A percentile compares a stretch with the other conserved stretches of the same genome.
These are phyloP conservation scores for Acanthosepion pharaonis DNA, from an alignment of 2,888 invertebrate genomes.

Conservation along the genomic window DNA sequence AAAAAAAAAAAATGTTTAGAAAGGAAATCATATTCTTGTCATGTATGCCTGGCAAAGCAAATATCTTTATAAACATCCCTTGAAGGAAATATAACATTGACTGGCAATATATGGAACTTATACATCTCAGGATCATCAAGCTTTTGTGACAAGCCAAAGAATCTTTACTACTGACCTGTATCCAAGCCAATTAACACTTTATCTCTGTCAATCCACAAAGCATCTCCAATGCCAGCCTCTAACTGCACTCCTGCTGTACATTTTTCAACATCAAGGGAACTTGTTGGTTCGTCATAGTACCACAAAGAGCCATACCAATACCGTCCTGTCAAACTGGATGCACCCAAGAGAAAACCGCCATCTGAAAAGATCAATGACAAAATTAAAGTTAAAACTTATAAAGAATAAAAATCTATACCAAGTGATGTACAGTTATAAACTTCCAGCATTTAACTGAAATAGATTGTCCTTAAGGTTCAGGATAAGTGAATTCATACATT, in stretches of 20 bases:
- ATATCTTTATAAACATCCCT: too few species aligned
- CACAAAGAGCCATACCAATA: slow-evolving; percentile 81
- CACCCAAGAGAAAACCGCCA: slow-evolving; percentile 78
- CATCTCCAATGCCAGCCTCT: slow-evolving; percentile 77
- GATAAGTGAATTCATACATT: too few species aligned
- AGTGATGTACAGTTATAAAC: not conserved
- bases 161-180: slow-evolving; percentile 74
- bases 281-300: slow-evolving; percentile 76
- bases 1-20: too few species aligned
- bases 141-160: not conserved
- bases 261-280: slow-evolving; percentile 75
- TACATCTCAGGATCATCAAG: too few species aligned
- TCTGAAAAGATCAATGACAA: slow-evolving; percentile 71
- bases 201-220: slow-evolving; percentile 74
- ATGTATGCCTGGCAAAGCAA: too few species aligned
- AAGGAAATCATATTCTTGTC: too few species aligned
- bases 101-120: too few species aligned
- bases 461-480: too few species aligned
- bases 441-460: too few species aligned
- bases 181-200: slow-evolving; percentile 78
- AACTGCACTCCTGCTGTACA: slow-evolving; percentile 75
- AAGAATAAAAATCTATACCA: not conserved
- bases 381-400: not conserved
- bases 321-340: slow-evolving; percentile 79
- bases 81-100: too few species aligned